Conservation (phyloP, 1,140 invertebrate species). For the Papilio aristodemus region DNA sequence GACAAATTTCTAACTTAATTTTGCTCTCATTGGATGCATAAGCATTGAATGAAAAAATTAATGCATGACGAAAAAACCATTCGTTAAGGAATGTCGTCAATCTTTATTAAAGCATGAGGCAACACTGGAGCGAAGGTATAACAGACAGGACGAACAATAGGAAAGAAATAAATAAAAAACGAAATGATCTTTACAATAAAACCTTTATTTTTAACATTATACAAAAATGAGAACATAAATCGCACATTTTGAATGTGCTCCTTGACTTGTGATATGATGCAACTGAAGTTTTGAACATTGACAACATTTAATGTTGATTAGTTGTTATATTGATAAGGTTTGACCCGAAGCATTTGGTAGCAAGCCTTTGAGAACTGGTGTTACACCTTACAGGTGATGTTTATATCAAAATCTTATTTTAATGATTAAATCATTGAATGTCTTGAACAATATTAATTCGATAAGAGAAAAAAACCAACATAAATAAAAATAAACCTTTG, state of each 20-base stretch:
- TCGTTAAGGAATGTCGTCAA: too few relatives aligned
- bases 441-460: neutral
- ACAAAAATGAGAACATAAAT: constrained; percentile 38
- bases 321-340: neutral
- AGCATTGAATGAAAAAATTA: too few relatives aligned
- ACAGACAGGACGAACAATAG: neutral
- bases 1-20: too few relatives aligned
- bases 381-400: neutral
- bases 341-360: constrained; percentile 1
- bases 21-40: too few relatives aligned
- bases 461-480: neutral
- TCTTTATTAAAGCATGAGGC: too few relatives aligned
- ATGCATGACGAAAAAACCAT: too few relatives aligned
- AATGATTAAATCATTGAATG: constrained; percentile 5
- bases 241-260: constrained; percentile 39
- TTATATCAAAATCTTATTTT: neutral
- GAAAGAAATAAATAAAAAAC: neutral
- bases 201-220: constrained; percentile 34
- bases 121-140: too few relatives aligned
- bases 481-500: neutral
- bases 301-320: constrained; percentile 1
- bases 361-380: neutral
- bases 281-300: neutral
- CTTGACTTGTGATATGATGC: constrained; percentile 9
- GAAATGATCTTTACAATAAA: constrained; percentile 19